Percentiles rank a stretch among this genome's conserved stretches.
Evolutionary conservation across 2,113 vertebrate genomes (phyloP).

Genomic region (Erinaceus europaeus): DNA sequence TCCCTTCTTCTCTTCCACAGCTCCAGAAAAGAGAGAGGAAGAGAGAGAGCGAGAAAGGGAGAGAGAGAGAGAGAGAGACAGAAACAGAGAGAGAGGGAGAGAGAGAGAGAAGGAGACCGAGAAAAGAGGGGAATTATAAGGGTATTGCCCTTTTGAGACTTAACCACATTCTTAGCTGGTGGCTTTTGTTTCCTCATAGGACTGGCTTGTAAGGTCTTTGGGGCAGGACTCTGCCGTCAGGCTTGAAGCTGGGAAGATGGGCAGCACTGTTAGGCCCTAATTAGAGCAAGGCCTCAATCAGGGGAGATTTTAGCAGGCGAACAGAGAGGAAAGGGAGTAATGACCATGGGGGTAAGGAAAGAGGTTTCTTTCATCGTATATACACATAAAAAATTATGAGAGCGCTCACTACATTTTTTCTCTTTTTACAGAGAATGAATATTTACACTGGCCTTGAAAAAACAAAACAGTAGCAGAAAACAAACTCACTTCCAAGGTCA

Average conservation of each 20-base stretch:
- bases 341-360: neutral
- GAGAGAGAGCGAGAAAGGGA: too few relatives aligned
- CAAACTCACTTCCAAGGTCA: neutral
- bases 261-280: constrained; percentile 51
- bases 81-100: too few relatives aligned
- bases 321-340: constrained; percentile 11
- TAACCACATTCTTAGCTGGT: constrained; percentile 69
- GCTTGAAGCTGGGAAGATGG: neutral
- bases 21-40: constrained; percentile 28
- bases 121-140: too few relatives aligned
- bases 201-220: constrained; percentile 65
- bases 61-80: too few relatives aligned
- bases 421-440: constrained; percentile 1
- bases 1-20: constrained; percentile 6
- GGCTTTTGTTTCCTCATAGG: constrained; percentile 70
- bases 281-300: constrained; percentile 59
- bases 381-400: constrained; percentile 34
- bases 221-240: constrained; percentile 28
- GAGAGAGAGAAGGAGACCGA: too few relatives aligned
- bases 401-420: neutral
- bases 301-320: constrained; percentile 14
- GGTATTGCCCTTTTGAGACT: constrained; percentile 65
- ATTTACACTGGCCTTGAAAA: constrained; percentile 13
- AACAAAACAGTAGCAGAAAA: constrained; percentile 35
- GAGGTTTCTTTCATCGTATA: constrained; percentile 15